phyloP scores from a whole-genome alignment of 2,113 vertebrate species.

The Corvus cornix region DNA sequence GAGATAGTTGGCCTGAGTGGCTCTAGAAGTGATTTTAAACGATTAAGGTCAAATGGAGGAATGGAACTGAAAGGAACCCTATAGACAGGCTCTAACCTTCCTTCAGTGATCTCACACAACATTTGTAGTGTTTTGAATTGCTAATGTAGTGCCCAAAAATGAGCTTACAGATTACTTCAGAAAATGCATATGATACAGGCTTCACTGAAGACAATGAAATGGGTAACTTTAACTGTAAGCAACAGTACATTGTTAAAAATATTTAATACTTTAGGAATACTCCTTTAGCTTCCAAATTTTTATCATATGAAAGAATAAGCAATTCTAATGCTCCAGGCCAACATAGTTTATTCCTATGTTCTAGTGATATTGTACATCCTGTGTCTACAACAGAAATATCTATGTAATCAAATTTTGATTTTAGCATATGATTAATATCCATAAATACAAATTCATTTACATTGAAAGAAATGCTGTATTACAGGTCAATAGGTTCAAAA shows the following conservation, averaged over 20 bases:
- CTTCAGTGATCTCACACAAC: neutral
- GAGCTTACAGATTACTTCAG: neutral
- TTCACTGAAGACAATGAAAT: neutral
- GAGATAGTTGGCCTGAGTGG: neutral
- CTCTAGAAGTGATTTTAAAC: neutral
- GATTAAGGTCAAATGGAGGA: neutral
- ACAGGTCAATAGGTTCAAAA: slow-evolving; percentile 1
- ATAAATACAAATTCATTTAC: neutral
- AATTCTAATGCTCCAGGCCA: neutral
- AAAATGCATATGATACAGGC: neutral
- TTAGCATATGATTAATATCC: neutral
- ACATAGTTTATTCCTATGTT: neutral
- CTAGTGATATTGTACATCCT: neutral
- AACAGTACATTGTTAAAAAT: neutral
- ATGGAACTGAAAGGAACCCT: neutral
- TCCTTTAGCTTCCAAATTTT: neutral
- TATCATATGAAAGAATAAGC: neutral
- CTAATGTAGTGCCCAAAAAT: neutral
- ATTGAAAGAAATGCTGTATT: neutral
- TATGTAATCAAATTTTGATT: neutral
- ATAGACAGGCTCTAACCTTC: neutral
- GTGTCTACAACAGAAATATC: neutral
- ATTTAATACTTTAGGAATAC: neutral
- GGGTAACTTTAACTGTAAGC: neutral
- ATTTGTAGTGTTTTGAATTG: neutral